Evolutionary conservation across 2,888 invertebrate species (phyloP).

Genomic region (Cenopis cana): DNA sequence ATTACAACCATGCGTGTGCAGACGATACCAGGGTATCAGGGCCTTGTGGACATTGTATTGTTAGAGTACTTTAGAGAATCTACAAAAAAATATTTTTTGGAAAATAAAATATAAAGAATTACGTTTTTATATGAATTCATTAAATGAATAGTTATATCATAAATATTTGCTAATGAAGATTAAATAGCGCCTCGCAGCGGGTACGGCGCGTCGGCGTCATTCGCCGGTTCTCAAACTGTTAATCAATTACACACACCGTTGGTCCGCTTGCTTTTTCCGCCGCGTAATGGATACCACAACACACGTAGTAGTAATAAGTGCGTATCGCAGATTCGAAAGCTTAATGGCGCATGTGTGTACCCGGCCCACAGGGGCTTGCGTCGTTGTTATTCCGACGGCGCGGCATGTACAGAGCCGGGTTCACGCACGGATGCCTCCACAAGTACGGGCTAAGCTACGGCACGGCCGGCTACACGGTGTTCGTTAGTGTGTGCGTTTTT

Average conservation of each 20-base stretch:
- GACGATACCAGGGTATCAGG: neutral
- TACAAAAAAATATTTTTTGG: too few relatives aligned
- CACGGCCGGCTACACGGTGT: slow-evolving; percentile 50
- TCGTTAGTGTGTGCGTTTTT: slow-evolving; percentile 66
- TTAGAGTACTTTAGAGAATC: too few relatives aligned
- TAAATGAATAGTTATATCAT: slow-evolving; percentile 35
- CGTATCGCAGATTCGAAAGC: slow-evolving; percentile 41
- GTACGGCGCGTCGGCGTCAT: slow-evolving; percentile 55
- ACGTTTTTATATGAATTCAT: slow-evolving; percentile 9
- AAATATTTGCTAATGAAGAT: slow-evolving; percentile 65
- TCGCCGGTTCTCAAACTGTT: slow-evolving; percentile 73
- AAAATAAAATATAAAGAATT: neutral
- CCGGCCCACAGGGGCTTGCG: slow-evolving; percentile 1
- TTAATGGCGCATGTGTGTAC: slow-evolving; percentile 51
- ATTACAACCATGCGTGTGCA: neutral
- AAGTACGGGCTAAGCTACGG: slow-evolving; percentile 67
- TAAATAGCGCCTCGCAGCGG: slow-evolving; percentile 54
- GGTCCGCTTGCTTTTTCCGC: slow-evolving; percentile 75
- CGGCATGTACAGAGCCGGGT: slow-evolving; percentile 52
- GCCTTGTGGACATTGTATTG: neutral
- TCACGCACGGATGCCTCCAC: slow-evolving; percentile 76
- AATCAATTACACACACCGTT: slow-evolving; percentile 81
- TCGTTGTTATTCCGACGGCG: slow-evolving; percentile 24
- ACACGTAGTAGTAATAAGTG: slow-evolving; percentile 71
- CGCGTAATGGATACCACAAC: slow-evolving; percentile 78